Percentiles rank a stretch among this genome's conserved stretches.
These are phyloP conservation scores for Clavelina lepadiformis DNA, from an alignment of 23 tunicate species.

Conservation along the genomic window DNA sequence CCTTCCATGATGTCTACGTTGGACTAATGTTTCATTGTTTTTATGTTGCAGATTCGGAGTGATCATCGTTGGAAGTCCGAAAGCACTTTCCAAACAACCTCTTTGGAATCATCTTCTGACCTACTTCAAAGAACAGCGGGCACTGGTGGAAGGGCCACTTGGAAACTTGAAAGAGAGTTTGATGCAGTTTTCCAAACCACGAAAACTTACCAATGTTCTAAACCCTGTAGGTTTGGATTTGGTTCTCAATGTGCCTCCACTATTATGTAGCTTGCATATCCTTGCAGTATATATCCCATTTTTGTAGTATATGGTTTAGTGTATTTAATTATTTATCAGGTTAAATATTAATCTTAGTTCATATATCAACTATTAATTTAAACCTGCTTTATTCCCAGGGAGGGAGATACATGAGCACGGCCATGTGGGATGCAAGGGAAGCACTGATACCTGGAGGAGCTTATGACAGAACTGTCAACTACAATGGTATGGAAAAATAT, in stretches of 20 bases:
- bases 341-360: too few relatives aligned
- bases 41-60: constrained; percentile 61
- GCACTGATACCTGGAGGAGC: constrained; percentile 91
- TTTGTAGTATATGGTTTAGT: neutral
- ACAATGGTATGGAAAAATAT: constrained; percentile 79
- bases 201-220: constrained; percentile 79
- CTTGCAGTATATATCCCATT: neutral
- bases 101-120: constrained; percentile 92
- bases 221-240: constrained; percentile 56
- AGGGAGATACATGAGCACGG: constrained; percentile 88
- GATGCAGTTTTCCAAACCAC: constrained; percentile 95
- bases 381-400: constrained; percentile 31
- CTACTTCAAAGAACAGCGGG: constrained; percentile 91
- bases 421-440: constrained; percentile 99
- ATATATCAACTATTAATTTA: neutral
- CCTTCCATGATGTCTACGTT: neutral
- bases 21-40: neutral
- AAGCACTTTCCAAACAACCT: constrained; percentile 92
- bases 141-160: constrained; percentile 91
- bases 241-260: neutral
- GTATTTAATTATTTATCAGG: neutral
- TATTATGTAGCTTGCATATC: neutral
- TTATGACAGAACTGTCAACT: constrained; percentile 64
- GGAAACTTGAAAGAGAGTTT: constrained; percentile 83
- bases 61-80: constrained; percentile 94